Conservation (phyloP, 2,888 invertebrate species). For the Neoaliturus tenellus region DNA sequence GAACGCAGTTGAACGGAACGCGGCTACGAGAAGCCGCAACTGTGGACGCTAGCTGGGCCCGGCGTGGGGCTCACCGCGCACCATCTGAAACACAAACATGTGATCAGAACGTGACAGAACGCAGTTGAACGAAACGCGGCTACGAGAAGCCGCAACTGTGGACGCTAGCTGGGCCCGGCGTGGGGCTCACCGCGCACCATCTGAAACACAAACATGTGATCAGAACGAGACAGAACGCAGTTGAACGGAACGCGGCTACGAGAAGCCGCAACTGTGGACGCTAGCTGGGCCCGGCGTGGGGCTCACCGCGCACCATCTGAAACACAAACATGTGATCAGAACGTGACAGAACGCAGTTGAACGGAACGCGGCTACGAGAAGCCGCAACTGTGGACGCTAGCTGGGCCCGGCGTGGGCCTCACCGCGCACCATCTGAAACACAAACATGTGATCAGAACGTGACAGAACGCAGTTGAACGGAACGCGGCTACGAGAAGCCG, state of each 20-base stretch:
- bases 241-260: conserved; percentile 11
- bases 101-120: conserved; percentile 41
- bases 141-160: neutral
- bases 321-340: conserved; percentile 49
- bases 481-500: neutral
- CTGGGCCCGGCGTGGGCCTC: neutral
- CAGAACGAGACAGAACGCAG: conserved; percentile 35
- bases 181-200: conserved; percentile 3
- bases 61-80: neutral
- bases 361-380: neutral
- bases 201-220: conserved; percentile 52
- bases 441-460: conserved; percentile 48
- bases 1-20: conserved; percentile 26
- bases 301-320: conserved; percentile 30
- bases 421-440: conserved; percentile 40
- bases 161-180: conserved; percentile 12
- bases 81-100: conserved; percentile 38
- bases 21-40: neutral
- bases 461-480: conserved; percentile 35
- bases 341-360: conserved; percentile 37
- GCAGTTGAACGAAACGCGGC: conserved; percentile 21
- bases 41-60: conserved; percentile 23
- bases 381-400: conserved; percentile 19
- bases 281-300: neutral
- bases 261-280: neutral